These are phyloP conservation scores for Latrodectus geometricus DNA, from an alignment of 1,140 invertebrate genomes.

Conservation along the genomic window DNA sequence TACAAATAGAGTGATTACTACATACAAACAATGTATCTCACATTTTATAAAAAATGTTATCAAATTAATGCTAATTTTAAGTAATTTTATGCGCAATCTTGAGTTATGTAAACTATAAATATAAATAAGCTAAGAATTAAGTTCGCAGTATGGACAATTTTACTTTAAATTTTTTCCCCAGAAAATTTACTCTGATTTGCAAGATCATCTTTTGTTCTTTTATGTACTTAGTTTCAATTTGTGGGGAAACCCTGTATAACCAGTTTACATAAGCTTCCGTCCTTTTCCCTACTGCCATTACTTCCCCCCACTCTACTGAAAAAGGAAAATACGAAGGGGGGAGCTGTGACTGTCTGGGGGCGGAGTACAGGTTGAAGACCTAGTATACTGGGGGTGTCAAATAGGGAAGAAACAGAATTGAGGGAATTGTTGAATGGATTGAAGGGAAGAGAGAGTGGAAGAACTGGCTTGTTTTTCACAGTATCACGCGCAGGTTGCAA, in stretches of 20 bases:
- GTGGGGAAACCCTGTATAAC: slow-evolving; percentile 44
- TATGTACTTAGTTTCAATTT: slow-evolving; percentile 27
- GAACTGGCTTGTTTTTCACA: slow-evolving; percentile 56
- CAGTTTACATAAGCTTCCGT: slow-evolving; percentile 48
- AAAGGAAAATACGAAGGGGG: neutral
- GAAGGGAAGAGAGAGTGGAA: slow-evolving; percentile 44
- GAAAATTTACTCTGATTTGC: too few species aligned
- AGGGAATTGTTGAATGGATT: slow-evolving; percentile 52
- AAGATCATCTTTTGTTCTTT: neutral
- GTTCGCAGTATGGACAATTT: too few species aligned
- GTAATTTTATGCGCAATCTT: too few species aligned
- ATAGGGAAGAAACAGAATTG: slow-evolving; percentile 52
- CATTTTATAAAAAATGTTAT: too few species aligned
- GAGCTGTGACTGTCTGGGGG: neutral
- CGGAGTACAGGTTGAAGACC: slow-evolving; percentile 53
- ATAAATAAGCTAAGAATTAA: too few species aligned
- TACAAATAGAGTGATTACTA: too few species aligned
- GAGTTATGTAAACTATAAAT: too few species aligned
- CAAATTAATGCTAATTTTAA: too few species aligned
- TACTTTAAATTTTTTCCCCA: too few species aligned
- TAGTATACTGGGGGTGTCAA: slow-evolving; percentile 43
- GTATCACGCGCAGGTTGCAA: slow-evolving; percentile 13
- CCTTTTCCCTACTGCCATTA: neutral
- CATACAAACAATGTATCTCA: too few species aligned
- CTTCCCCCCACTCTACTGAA: slow-evolving; percentile 13